phyloP scores from a whole-genome alignment of 2,797 vertebrate genomes.

The Coranthus polyacanthus region DNA sequence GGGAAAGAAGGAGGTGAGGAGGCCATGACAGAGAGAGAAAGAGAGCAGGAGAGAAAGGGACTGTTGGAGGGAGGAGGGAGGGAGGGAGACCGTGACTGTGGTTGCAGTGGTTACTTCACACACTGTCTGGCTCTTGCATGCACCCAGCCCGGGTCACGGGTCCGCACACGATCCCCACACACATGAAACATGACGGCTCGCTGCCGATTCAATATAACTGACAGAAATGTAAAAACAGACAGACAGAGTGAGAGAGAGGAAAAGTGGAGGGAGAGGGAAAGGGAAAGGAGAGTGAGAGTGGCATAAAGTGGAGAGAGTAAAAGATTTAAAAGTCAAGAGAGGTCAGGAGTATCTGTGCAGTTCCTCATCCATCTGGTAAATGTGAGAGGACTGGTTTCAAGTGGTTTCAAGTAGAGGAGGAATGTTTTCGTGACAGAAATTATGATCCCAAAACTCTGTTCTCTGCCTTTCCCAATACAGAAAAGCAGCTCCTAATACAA shows the following conservation, averaged over 20 bases:
- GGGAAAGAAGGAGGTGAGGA: conserved; percentile 3
- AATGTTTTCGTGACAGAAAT: conserved; percentile 70
- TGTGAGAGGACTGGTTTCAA: conserved; percentile 71
- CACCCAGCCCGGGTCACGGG: conserved; percentile 62
- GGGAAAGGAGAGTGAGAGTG: conserved; percentile 34
- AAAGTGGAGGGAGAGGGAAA: conserved; percentile 8
- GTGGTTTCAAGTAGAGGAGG: conserved; percentile 63
- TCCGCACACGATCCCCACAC: conserved; percentile 35
- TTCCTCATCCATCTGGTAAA: conserved; percentile 69
- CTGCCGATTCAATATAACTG: conserved; percentile 53
- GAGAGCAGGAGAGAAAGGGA: conserved; percentile 28
- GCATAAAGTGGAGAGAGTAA: conserved; percentile 65
- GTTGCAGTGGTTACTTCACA: conserved; percentile 72
- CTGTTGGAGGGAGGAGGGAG: conserved; percentile 28
- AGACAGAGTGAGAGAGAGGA: conserved; percentile 38
- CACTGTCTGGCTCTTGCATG: conserved; percentile 71
- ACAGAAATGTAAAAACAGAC: conserved; percentile 60
- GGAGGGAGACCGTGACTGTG: conserved; percentile 56
- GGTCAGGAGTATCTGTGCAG: conserved; percentile 72
- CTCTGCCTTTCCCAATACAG: conserved; percentile 16
- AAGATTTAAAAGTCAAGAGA: conserved; percentile 78
- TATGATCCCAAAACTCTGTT: conserved; percentile 49
- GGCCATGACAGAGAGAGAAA: conserved; percentile 1
- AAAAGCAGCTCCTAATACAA: conserved; percentile 19
- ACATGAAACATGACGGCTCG: conserved; percentile 45